These are phyloP conservation scores for Protosalanx chinensis DNA, from an alignment of 2,797 vertebrate genomes.

Conservation along the genomic window DNA sequence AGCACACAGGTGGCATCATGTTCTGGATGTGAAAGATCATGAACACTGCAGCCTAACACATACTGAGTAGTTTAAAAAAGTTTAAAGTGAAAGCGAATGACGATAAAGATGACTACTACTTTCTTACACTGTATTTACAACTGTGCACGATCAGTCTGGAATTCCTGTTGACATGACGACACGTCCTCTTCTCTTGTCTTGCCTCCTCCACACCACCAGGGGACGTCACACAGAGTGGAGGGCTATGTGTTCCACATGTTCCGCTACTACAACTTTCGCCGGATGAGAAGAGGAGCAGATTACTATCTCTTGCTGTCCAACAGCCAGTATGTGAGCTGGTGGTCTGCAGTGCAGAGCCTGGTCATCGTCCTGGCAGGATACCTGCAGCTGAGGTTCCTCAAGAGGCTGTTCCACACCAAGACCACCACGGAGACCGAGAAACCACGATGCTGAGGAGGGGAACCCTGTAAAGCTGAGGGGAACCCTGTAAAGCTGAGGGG, in stretches of 20 bases:
- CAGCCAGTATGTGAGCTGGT: conserved; percentile 81
- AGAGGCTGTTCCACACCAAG: conserved; percentile 78
- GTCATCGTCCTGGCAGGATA: conserved; percentile 81
- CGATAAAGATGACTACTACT: no score
- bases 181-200: neutral
- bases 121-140: no score
- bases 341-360: conserved; percentile 82
- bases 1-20: neutral
- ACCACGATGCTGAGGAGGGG: conserved; percentile 75
- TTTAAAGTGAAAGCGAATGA: no score
- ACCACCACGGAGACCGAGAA: conserved; percentile 58
- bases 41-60: no score
- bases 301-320: conserved; percentile 83
- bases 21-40: no score
- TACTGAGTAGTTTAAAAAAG: no score
- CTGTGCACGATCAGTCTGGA: no score
- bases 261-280: conserved; percentile 83
- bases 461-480: no score
- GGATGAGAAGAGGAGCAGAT: conserved; percentile 81
- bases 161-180: neutral
- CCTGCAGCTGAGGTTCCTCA: conserved; percentile 88
- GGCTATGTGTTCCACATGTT: conserved; percentile 86
- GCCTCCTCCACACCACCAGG: conserved; percentile 56
- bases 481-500: no score
- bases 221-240: conserved; percentile 73